phyloP scores from a whole-genome alignment of 2,797 vertebrate genomes.

The Pantherophis vulpinus region DNA sequence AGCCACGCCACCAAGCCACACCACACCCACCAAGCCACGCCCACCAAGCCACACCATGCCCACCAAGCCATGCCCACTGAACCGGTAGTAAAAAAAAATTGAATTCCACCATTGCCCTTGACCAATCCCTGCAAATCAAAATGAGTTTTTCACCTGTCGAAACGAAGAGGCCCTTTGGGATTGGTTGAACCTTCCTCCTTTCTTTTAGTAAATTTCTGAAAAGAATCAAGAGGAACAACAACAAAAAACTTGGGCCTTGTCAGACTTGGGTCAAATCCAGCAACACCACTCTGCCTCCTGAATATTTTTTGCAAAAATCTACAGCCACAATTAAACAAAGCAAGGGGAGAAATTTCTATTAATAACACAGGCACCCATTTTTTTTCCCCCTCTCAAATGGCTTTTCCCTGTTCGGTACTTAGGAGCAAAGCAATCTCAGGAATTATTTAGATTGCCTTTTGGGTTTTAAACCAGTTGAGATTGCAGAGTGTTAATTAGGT shows the following conservation, averaged over 20 bases:
- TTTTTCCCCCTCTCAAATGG: neutral
- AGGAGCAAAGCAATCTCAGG: slow-evolving; percentile 50
- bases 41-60: too few relatives aligned
- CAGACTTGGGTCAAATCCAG: neutral
- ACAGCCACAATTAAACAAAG: slow-evolving; percentile 1
- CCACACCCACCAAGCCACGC: too few relatives aligned
- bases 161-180: neutral
- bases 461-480: slow-evolving; percentile 64
- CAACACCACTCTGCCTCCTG: neutral
- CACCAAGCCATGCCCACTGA: too few relatives aligned
- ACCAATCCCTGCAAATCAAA: too few relatives aligned
- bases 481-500: slow-evolving; percentile 62
- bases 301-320: neutral
- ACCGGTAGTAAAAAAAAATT: too few relatives aligned
- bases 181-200: neutral
- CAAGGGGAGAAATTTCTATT: slow-evolving; percentile 55
- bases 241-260: neutral
- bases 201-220: neutral
- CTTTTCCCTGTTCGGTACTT: slow-evolving; percentile 56
- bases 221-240: neutral
- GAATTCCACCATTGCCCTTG: too few relatives aligned
- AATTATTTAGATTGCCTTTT: slow-evolving; percentile 69
- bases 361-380: slow-evolving; percentile 47
- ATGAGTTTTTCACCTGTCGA: neutral
- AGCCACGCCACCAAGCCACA: too few relatives aligned